Conservation (phyloP, 2,797 vertebrate species). For the Ibycter americanus region DNA sequence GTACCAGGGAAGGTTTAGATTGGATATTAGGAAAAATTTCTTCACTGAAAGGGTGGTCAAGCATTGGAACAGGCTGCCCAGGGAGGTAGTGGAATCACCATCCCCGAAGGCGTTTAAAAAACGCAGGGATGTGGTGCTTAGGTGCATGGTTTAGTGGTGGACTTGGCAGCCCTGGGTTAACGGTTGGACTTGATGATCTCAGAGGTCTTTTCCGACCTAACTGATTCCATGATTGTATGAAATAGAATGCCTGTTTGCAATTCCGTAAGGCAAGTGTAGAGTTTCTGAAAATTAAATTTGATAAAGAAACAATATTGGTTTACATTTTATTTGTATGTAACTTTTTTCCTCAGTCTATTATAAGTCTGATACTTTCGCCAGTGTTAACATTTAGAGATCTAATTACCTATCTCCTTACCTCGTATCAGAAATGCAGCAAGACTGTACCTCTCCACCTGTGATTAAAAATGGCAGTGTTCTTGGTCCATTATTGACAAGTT, state of each 20-base stretch:
- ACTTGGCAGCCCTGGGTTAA: too few species aligned
- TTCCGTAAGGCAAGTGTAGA: neutral
- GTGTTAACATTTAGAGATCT: neutral
- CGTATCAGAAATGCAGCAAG: constrained; percentile 44
- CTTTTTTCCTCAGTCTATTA: neutral
- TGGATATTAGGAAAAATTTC: too few species aligned
- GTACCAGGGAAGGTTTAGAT: too few species aligned
- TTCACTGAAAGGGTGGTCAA: too few species aligned
- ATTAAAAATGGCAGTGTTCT: constrained; percentile 62
- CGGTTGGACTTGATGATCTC: too few species aligned
- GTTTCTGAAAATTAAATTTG: neutral
- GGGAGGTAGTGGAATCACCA: too few species aligned
- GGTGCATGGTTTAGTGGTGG: too few species aligned
- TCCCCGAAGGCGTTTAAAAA: too few species aligned
- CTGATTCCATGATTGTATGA: neutral
- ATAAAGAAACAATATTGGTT: neutral
- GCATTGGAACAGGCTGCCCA: too few species aligned
- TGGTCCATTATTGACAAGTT: constrained; percentile 21
- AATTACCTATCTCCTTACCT: neutral
- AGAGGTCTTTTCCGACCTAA: too few species aligned
- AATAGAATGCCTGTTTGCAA: neutral
- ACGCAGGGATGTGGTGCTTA: too few species aligned
- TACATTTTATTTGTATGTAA: neutral
- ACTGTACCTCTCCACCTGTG: constrained; percentile 70
- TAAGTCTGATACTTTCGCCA: neutral